Evolutionary conservation across 1,140 invertebrate species (phyloP).

Genomic region (Caenorhabditis briggsae): DNA sequence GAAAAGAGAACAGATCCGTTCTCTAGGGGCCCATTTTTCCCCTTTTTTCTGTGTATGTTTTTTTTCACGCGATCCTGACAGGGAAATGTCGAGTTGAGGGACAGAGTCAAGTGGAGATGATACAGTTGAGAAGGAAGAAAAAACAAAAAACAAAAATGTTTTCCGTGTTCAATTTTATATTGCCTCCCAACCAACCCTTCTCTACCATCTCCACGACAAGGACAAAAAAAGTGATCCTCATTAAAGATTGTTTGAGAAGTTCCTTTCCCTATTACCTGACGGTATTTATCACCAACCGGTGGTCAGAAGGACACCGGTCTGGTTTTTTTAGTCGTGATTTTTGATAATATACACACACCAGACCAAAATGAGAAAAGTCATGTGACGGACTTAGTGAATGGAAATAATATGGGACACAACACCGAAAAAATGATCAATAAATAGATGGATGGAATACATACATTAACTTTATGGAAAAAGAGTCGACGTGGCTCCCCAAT

Average conservation of each 20-base stretch:
- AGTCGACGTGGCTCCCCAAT: not conserved
- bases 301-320: not conserved
- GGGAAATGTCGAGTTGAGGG: conserved; percentile 1
- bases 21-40: conserved; percentile 25
- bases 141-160: conserved; percentile 32
- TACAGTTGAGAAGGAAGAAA: not conserved
- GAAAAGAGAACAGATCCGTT: not conserved
- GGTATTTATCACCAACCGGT: conserved; percentile 15
- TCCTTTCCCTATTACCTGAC: not conserved
- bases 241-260: not conserved
- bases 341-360: conserved; percentile 37
- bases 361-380: conserved; percentile 35
- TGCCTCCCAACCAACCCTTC: too few species aligned
- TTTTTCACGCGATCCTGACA: conserved; percentile 13
- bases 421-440: not conserved
- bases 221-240: not conserved
- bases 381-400: conserved; percentile 17
- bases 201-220: not conserved
- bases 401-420: not conserved
- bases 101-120: not conserved
- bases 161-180: not conserved
- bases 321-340: conserved; percentile 35
- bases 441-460: not conserved
- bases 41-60: not conserved
- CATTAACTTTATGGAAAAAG: too few species aligned